Evolutionary conservation across 2,797 vertebrate genomes (phyloP).

Genomic region (Crax fasciolata): DNA sequence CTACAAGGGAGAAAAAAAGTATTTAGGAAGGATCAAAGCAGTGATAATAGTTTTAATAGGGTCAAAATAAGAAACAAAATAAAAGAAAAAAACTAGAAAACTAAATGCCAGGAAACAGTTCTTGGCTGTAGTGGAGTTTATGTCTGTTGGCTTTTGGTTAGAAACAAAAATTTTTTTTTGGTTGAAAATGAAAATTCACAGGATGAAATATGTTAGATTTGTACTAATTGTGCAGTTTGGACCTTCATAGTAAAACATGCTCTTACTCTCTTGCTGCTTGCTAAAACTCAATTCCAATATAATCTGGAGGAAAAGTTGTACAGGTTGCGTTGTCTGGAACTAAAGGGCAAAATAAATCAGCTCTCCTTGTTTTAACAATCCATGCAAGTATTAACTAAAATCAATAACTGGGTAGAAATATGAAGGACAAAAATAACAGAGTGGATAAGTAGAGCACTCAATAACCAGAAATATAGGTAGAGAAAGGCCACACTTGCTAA

Average conservation of each 20-base stretch:
- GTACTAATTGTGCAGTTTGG: neutral
- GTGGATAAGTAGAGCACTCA: neutral
- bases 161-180: neutral
- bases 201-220: neutral
- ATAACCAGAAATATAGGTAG: neutral
- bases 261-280: neutral
- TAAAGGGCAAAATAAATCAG: slow-evolving; percentile 40
- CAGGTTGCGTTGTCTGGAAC: neutral
- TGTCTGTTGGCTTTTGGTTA: neutral
- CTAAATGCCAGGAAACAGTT: neutral
- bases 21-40: neutral
- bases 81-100: neutral
- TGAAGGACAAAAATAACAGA: slow-evolving; percentile 34
- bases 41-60: neutral
- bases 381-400: slow-evolving; percentile 49
- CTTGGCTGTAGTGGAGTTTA: neutral
- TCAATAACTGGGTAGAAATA: slow-evolving; percentile 42
- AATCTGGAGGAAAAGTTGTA: neutral
- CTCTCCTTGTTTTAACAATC: slow-evolving; percentile 23
- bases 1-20: neutral
- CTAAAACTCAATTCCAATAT: neutral
- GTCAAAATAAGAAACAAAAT: neutral
- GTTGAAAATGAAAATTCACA: neutral
- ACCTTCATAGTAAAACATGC: neutral
- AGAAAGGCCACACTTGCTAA: neutral